These are phyloP conservation scores for Passer montanus DNA, from an alignment of 2,113 vertebrate genomes.

Conservation along the genomic window DNA sequence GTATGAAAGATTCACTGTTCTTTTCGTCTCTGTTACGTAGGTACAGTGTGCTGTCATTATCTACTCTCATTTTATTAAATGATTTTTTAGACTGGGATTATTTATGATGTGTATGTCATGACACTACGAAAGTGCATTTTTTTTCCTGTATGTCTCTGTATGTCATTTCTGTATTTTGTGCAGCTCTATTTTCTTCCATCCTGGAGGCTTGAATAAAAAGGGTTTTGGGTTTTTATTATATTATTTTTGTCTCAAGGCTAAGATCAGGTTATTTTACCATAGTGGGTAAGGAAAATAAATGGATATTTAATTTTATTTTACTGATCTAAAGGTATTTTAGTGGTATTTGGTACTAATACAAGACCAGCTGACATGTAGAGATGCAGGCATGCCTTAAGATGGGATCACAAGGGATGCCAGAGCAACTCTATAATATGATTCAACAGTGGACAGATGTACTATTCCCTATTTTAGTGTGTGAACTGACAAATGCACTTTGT, in stretches of 20 bases:
- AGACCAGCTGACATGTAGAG: not conserved
- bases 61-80: not conserved
- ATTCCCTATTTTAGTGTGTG: not conserved
- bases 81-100: not conserved
- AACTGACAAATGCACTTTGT: not conserved
- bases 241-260: not conserved
- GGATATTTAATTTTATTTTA: not conserved
- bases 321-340: not conserved
- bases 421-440: not conserved
- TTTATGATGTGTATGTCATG: not conserved
- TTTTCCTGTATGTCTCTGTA: not conserved
- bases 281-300: not conserved
- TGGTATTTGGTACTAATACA: not conserved
- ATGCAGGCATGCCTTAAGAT: not conserved
- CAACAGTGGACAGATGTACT: not conserved
- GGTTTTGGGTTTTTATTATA: not conserved
- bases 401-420: not conserved
- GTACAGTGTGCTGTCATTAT: not conserved
- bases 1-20: not conserved
- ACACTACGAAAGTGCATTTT: not conserved
- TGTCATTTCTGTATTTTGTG: not conserved
- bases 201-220: not conserved
- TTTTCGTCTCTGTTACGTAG: not conserved
- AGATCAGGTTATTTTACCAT: not conserved
- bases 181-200: not conserved